Evolutionary conservation across 2,113 vertebrate species (phyloP).

Genomic region (Hemichromis elongatus): DNA sequence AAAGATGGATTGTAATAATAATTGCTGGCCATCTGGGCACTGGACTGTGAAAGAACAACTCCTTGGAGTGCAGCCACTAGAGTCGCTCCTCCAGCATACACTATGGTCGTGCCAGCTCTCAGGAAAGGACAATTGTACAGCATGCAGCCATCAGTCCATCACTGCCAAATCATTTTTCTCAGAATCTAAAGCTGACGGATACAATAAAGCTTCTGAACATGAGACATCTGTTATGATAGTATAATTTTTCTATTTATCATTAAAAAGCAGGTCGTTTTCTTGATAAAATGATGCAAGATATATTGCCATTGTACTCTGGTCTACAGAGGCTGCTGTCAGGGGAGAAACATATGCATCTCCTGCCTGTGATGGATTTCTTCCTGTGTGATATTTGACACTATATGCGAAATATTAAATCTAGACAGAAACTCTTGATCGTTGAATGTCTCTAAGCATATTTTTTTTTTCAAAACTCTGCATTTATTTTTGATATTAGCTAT

Average conservation of each 20-base stretch:
- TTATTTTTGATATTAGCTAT: neutral
- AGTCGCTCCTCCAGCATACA: constrained; percentile 27
- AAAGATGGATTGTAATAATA: constrained; percentile 64
- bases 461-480: neutral
- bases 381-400: neutral
- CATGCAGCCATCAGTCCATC: neutral
- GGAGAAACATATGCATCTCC: neutral
- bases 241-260: neutral
- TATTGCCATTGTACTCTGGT: neutral
- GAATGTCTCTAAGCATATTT: neutral
- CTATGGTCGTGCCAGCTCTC: constrained; percentile 22
- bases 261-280: neutral
- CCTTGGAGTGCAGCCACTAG: constrained; percentile 53
- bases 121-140: constrained; percentile 20
- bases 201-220: neutral
- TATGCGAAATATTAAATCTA: neutral
- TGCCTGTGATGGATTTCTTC: neutral
- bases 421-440: neutral
- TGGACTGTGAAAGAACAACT: constrained; percentile 63
- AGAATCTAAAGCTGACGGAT: neutral
- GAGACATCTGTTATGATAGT: neutral
- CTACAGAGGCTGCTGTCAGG: neutral
- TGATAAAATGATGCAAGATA: neutral
- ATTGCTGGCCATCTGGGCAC: constrained; percentile 63
- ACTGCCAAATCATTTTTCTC: neutral